Percentiles rank a stretch among this genome's conserved stretches.
Evolutionary conservation across 53 echinoderm and acorn worm species (phyloP).

Genomic region (Luidia sarsii): DNA sequence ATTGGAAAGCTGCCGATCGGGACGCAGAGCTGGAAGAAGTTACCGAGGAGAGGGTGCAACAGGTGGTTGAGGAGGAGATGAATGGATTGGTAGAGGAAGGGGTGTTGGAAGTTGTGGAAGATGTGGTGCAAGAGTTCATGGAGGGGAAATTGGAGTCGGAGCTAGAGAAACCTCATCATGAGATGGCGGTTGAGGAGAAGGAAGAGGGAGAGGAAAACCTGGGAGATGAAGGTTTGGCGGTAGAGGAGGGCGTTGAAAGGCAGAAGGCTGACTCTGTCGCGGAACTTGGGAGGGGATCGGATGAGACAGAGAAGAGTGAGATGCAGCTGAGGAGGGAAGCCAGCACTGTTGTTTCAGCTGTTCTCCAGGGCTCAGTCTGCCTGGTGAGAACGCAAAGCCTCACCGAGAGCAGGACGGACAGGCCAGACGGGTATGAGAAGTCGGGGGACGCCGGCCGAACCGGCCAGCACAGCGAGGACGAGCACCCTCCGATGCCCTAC

Average conservation of each 20-base stretch:
- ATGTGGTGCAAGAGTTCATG: no score
- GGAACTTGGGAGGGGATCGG: no score
- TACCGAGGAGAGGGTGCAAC: background rate
- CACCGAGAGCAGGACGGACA: background rate
- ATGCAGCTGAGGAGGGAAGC: background rate
- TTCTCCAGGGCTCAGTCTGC: background rate
- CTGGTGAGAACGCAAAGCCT: background rate
- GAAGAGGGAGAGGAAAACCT: background rate
- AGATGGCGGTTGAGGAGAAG: background rate
- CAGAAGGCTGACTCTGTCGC: no score
- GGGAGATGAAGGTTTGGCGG: background rate
- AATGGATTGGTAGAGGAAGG: background rate
- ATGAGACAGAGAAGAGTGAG: no score
- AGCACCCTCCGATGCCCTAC: background rate
- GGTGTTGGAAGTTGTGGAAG: background rate
- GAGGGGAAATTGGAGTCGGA: no score
- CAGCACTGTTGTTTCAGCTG: background rate
- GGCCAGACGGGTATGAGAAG: background rate
- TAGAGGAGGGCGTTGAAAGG: background rate
- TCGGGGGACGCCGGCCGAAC: background rate
- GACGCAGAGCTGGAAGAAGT: background rate
- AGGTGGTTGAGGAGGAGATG: background rate
- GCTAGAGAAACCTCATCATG: no score
- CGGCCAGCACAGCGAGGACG: background rate
- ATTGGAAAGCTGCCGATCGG: background rate